phyloP scores from a whole-genome alignment of 2,113 vertebrate species.

The Xenus cinereus region DNA sequence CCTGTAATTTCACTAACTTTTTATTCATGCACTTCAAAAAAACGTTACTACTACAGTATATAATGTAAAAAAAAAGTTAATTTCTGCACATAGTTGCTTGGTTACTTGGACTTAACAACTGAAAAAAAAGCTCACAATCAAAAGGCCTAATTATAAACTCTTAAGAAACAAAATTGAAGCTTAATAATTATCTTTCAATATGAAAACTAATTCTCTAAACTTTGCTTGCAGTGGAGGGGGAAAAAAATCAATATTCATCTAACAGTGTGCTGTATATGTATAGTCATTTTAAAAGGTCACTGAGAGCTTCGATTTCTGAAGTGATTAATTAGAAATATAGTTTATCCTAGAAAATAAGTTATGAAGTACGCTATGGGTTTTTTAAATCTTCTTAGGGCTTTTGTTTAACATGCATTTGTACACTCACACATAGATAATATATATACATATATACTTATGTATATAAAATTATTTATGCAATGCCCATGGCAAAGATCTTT shows the following conservation, averaged over 20 bases:
- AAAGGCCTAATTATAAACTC: slow-evolving; percentile 9
- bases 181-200: neutral
- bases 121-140: neutral
- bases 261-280: slow-evolving; percentile 18
- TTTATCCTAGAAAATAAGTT: slow-evolving; percentile 18
- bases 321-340: slow-evolving; percentile 2
- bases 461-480: slow-evolving; percentile 38
- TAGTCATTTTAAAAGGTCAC: slow-evolving; percentile 56
- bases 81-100: slow-evolving; percentile 78
- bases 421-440: neutral
- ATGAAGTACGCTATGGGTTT: neutral
- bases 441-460: slow-evolving; percentile 33
- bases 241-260: neutral
- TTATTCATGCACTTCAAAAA: slow-evolving; percentile 94
- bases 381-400: neutral
- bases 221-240: neutral
- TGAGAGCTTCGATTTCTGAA: slow-evolving; percentile 4
- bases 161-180: slow-evolving; percentile 4
- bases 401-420: slow-evolving; percentile 10
- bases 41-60: slow-evolving; percentile 86
- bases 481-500: slow-evolving; percentile 37
- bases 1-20: slow-evolving; percentile 96
- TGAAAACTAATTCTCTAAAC: slow-evolving; percentile 19
- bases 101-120: slow-evolving; percentile 61
- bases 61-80: slow-evolving; percentile 77